Evolutionary conservation across 2,797 vertebrate species (phyloP).

Genomic region (Falco naumanni): DNA sequence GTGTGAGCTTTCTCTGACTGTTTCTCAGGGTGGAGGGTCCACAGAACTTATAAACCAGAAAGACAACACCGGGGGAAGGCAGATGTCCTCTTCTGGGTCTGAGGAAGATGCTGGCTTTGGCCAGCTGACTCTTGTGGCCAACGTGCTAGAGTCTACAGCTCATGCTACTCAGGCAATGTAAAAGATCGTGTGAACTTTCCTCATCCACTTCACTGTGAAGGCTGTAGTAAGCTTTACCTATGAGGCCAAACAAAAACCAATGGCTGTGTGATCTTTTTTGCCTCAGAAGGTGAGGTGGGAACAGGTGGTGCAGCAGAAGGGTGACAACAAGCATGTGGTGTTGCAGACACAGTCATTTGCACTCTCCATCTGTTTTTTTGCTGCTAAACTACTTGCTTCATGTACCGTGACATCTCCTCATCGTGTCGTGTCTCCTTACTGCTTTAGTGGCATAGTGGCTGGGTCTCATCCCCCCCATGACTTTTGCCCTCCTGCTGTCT

Average conservation of each 20-base stretch:
- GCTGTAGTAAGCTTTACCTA: neutral
- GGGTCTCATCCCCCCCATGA: neutral
- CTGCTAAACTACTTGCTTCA: neutral
- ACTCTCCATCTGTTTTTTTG: neutral
- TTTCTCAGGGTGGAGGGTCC: neutral
- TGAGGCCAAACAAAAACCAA: rapidly evolving
- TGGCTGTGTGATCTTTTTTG: neutral
- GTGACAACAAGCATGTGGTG: neutral
- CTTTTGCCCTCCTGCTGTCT: neutral
- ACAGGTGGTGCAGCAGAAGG: neutral
- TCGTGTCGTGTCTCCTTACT: neutral
- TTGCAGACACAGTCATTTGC: neutral
- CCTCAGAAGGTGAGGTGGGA: neutral
- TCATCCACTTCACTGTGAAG: neutral
- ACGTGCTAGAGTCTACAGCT: neutral
- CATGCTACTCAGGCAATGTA: neutral
- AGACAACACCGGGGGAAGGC: rapidly evolving
- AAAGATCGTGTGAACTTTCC: neutral
- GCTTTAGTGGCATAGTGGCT: neutral
- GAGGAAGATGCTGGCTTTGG: neutral
- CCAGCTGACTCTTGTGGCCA: neutral
- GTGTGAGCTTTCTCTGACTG: neutral
- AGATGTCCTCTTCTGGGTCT: neutral
- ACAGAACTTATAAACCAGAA: neutral
- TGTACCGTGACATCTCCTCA: neutral